Conservation (phyloP, 1,140 invertebrate genomes). For the Cydia fagiglandana region DNA sequence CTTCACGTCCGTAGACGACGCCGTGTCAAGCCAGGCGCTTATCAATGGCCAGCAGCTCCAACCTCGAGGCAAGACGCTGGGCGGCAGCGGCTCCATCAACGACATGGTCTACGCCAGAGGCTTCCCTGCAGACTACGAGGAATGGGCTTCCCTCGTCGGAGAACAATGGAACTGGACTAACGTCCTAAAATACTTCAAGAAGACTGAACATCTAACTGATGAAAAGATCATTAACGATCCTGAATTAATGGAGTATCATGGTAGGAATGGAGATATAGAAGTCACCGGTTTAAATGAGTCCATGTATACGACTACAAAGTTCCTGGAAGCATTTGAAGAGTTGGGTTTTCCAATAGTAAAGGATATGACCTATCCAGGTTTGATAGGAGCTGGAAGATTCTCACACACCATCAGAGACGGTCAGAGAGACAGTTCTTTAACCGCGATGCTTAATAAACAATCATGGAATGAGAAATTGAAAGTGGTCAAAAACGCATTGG, state of each 20-base stretch:
- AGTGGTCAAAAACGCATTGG: slow-evolving; percentile 81
- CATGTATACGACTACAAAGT: slow-evolving; percentile 44
- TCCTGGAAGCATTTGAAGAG: slow-evolving; percentile 59
- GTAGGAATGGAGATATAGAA: slow-evolving; percentile 60
- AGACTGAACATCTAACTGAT: slow-evolving; percentile 63
- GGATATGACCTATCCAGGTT: slow-evolving; percentile 63
- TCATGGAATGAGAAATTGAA: slow-evolving; percentile 83
- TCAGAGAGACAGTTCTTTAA: slow-evolving; percentile 55
- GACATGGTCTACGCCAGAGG: slow-evolving; percentile 91
- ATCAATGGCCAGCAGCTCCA: slow-evolving; percentile 50
- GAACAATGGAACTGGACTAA: slow-evolving; percentile 90
- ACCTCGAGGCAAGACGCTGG: slow-evolving; percentile 81
- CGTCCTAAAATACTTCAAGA: slow-evolving; percentile 73
- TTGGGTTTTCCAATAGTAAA: slow-evolving; percentile 55
- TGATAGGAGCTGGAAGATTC: slow-evolving; percentile 62
- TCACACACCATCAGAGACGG: slow-evolving; percentile 63
- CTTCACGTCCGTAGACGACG: slow-evolving; percentile 57
- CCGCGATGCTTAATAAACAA: slow-evolving; percentile 71
- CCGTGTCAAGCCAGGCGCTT: slow-evolving; percentile 54
- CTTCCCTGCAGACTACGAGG: slow-evolving; percentile 86
- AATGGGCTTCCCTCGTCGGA: slow-evolving; percentile 83
- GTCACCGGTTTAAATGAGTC: slow-evolving; percentile 51
- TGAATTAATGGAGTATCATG: slow-evolving; percentile 52
- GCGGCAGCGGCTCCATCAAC: slow-evolving; percentile 88
- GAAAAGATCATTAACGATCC: slow-evolving; percentile 54